These are phyloP conservation scores for Anthonomus grandis DNA, from an alignment of 1,140 invertebrate species.

Conservation along the genomic window DNA sequence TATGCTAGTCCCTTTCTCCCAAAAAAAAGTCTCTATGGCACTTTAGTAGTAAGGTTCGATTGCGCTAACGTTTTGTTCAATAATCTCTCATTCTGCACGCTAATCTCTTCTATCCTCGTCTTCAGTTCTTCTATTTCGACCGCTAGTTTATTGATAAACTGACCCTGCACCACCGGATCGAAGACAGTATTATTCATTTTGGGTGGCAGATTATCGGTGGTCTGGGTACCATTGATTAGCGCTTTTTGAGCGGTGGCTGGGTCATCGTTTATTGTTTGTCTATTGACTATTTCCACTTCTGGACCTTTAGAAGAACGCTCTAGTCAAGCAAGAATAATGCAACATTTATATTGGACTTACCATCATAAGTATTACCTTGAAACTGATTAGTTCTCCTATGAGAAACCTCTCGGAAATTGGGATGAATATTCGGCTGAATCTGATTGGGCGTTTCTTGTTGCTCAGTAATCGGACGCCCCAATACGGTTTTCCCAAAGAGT, in stretches of 20 bases:
- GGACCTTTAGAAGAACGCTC: slow-evolving; percentile 7
- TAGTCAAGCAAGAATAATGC: not conserved
- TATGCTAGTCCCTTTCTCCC: too few species aligned
- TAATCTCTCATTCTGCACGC: slow-evolving; percentile 40
- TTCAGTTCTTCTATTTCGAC: slow-evolving; percentile 43
- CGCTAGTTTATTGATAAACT: slow-evolving; percentile 41
- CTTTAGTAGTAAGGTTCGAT: slow-evolving; percentile 13
- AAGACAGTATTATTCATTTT: slow-evolving; percentile 16
- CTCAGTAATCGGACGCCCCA: slow-evolving; percentile 5
- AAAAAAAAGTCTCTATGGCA: too few species aligned
- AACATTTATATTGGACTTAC: not conserved
- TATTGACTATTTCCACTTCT: not conserved
- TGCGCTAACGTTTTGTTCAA: slow-evolving; percentile 29
- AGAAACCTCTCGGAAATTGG: not conserved
- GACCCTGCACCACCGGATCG: slow-evolving; percentile 36
- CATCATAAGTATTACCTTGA: not conserved
- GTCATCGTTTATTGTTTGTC: slow-evolving; percentile 15
- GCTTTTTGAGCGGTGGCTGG: slow-evolving; percentile 4
- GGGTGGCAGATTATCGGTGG: not conserved
- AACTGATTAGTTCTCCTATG: slow-evolving; percentile 8
- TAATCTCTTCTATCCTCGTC: slow-evolving; percentile 37
- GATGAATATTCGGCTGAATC: slow-evolving; percentile 17
- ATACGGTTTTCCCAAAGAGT: slow-evolving; percentile 8
- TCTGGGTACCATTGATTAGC: not conserved
- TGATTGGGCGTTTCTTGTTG: slow-evolving; percentile 18